Percentiles rank a stretch among this genome's conserved stretches.
Evolutionary conservation across 1,140 invertebrate species (phyloP).

Genomic region (Lordiphosa collinella): DNA sequence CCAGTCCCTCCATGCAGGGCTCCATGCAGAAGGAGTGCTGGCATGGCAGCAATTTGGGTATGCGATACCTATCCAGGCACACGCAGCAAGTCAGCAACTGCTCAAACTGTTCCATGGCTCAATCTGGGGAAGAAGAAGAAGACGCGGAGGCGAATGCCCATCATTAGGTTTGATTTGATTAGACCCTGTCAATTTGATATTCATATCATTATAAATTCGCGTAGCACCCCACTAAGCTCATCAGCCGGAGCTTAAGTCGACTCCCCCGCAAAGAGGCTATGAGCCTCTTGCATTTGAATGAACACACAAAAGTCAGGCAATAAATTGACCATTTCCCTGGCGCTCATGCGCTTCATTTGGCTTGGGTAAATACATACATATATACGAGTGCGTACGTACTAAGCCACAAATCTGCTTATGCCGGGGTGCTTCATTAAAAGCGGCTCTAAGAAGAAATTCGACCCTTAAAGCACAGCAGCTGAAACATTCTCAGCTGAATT

Average conservation of each 20-base stretch:
- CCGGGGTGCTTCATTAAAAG: conserved; percentile 67
- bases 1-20: conserved; percentile 97
- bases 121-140: conserved; percentile 31
- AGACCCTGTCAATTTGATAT: conserved; percentile 73
- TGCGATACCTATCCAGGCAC: conserved; percentile 97
- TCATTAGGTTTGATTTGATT: conserved; percentile 73
- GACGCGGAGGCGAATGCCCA: conserved; percentile 16
- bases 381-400: conserved; percentile 19
- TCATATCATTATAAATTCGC: conserved; percentile 77
- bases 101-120: conserved; percentile 96
- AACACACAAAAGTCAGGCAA: conserved; percentile 51
- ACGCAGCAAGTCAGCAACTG: conserved; percentile 98
- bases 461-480: not conserved
- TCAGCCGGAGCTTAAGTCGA: conserved; percentile 8
- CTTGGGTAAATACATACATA: conserved; percentile 46
- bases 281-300: conserved; percentile 62
- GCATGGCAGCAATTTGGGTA: conserved; percentile 98
- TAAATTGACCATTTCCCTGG: conserved; percentile 63
- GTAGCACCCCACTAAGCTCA: conserved; percentile 42
- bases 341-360: conserved; percentile 48
- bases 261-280: conserved; percentile 6
- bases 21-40: conserved; percentile 99
- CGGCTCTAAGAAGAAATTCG: conserved; percentile 47
- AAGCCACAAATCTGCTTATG: conserved; percentile 77
- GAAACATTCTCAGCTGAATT: conserved; percentile 36